These are phyloP conservation scores for Menidia beryllina DNA, from an alignment of 2,113 vertebrate genomes.

Conservation along the genomic window DNA sequence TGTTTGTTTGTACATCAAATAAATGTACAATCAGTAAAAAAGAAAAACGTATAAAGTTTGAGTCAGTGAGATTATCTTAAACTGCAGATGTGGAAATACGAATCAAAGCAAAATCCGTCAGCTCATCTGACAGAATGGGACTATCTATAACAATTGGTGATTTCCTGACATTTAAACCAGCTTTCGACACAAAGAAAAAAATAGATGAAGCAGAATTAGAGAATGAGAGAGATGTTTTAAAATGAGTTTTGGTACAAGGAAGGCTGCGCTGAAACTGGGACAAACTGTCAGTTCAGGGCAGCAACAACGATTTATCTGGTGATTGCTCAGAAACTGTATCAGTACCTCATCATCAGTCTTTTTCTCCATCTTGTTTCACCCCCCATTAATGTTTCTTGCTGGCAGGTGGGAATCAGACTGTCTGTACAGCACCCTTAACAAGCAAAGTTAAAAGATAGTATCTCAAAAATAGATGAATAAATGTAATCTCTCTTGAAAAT, in stretches of 20 bases:
- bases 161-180: not conserved
- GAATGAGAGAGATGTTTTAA: constrained; percentile 24
- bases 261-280: constrained; percentile 35
- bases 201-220: constrained; percentile 1
- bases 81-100: no score
- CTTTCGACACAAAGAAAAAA: not conserved
- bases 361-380: constrained; percentile 3
- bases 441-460: not conserved
- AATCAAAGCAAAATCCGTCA: not conserved
- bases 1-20: no score
- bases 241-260: constrained; percentile 3
- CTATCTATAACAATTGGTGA: not conserved
- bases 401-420: constrained; percentile 41
- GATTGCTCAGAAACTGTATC: constrained; percentile 20
- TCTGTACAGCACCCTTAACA: constrained; percentile 1
- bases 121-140: not conserved
- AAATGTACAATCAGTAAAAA: no score
- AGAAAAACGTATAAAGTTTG: no score
- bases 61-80: no score
- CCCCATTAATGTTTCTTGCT: constrained; percentile 15
- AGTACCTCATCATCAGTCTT: constrained; percentile 6
- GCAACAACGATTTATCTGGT: constrained; percentile 13
- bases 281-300: constrained; percentile 19
- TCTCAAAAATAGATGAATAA: constrained; percentile 5
- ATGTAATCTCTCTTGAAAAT: no score